These are phyloP conservation scores for Pedicia rivosa DNA, from an alignment of 2,888 invertebrate species.

Conservation along the genomic window DNA sequence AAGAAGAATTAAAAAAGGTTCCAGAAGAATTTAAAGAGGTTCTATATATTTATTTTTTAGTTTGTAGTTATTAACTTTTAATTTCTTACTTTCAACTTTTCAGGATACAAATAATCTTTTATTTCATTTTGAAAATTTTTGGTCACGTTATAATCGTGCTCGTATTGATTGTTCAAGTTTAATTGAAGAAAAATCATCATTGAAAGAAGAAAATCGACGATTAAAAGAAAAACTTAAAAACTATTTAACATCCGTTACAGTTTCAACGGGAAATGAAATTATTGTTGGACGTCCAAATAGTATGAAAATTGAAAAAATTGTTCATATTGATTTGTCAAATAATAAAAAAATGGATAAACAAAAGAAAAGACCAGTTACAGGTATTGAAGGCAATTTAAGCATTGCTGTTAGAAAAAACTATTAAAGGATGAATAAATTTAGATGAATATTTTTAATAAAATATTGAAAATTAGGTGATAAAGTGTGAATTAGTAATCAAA, in stretches of 20 bases:
- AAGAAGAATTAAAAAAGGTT: slow-evolving; percentile 25
- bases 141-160: slow-evolving; percentile 42
- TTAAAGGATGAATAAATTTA: background rate
- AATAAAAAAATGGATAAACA: background rate
- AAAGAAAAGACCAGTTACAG: slow-evolving; percentile 33
- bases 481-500: background rate
- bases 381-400: slow-evolving; percentile 40
- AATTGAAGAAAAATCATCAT: slow-evolving; percentile 23
- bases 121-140: slow-evolving; percentile 45
- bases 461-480: background rate
- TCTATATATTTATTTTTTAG: too few relatives aligned
- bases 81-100: too few relatives aligned
- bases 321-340: slow-evolving; percentile 17
- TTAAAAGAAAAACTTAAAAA: slow-evolving; percentile 43
- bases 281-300: slow-evolving; percentile 26
- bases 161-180: slow-evolving; percentile 36
- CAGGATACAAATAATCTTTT: slow-evolving; percentile 1
- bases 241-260: slow-evolving; percentile 42
- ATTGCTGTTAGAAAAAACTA: slow-evolving; percentile 33
- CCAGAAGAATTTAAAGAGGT: slow-evolving; percentile 16
- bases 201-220: slow-evolving; percentile 43
- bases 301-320: slow-evolving; percentile 26
- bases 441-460: background rate
- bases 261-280: slow-evolving; percentile 23
- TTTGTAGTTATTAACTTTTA: too few relatives aligned